These are phyloP conservation scores for Teleiodes luculella DNA, from an alignment of 2,888 invertebrate species.

Conservation along the genomic window DNA sequence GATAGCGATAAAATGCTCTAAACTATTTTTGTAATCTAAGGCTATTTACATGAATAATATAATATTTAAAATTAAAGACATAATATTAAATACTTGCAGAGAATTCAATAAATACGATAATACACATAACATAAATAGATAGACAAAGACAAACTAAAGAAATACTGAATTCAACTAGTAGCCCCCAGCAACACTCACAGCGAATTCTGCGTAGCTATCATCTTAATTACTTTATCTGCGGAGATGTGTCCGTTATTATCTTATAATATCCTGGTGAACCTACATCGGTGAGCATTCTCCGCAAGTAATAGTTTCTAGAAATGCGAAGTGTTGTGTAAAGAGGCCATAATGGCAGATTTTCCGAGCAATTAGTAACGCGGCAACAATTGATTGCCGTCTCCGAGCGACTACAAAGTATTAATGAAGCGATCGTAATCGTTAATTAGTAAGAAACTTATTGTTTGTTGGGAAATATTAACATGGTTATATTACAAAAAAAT, in stretches of 20 bases:
- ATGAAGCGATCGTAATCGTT: slow-evolving; percentile 15
- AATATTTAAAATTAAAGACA: no score
- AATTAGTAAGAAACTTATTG: slow-evolving; percentile 12
- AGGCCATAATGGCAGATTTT: slow-evolving; percentile 33
- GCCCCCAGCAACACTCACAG: no score
- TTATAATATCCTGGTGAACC: not conserved
- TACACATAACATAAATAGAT: no score
- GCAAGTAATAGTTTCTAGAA: slow-evolving; percentile 12
- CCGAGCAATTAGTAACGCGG: slow-evolving; percentile 43
- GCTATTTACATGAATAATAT: no score
- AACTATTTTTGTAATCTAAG: no score
- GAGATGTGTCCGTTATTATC: not conserved
- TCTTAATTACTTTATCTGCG: not conserved
- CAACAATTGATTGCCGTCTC: slow-evolving; percentile 22
- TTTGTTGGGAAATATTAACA: not conserved
- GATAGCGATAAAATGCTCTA: no score
- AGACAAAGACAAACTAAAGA: no score
- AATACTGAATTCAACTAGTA: not conserved
- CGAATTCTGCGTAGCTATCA: no score
- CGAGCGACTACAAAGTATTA: not conserved
- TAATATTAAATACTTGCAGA: no score
- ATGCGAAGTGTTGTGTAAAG: slow-evolving; percentile 17
- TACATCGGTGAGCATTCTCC: not conserved
- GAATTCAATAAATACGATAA: no score
- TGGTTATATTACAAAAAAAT: not conserved